phyloP scores from a whole-genome alignment of 2,113 vertebrate species.

The Daboia siamensis region DNA sequence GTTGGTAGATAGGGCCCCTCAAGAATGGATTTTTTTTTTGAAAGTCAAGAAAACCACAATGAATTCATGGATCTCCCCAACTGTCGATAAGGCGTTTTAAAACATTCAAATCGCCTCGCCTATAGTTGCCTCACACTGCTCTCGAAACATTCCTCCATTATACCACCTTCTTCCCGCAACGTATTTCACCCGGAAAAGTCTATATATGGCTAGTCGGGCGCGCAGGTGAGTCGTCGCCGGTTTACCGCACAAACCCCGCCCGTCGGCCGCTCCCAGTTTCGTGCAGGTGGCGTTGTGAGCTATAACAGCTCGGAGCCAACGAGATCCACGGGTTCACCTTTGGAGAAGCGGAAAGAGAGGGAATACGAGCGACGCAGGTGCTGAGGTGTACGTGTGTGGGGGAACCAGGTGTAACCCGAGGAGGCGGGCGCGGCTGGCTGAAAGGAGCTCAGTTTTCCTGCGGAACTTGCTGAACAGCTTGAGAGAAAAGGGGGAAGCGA shows the following conservation, averaged over 20 bases:
- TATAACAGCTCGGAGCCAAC: background rate
- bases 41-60: background rate
- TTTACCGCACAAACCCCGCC: background rate
- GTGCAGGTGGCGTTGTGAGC: constrained; percentile 2
- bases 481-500: background rate
- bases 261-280: constrained; percentile 43
- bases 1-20: background rate
- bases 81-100: background rate
- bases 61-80: background rate
- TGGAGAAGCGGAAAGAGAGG: background rate
- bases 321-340: background rate
- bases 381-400: too few relatives aligned
- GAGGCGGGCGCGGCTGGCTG: constrained; percentile 9
- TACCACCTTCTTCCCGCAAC: background rate
- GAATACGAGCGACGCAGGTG: background rate
- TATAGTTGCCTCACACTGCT: background rate
- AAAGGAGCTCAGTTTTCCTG: constrained; percentile 43
- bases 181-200: background rate
- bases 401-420: constrained; percentile 53
- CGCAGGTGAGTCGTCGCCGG: background rate
- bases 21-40: background rate
- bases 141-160: background rate
- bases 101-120: background rate
- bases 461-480: constrained; percentile 57
- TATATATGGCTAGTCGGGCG: background rate